Evolutionary conservation across 1,140 invertebrate genomes (phyloP), one percentile per base, ranked within the genome.

Genomic region (Drosophila eugracilis): DNA sequence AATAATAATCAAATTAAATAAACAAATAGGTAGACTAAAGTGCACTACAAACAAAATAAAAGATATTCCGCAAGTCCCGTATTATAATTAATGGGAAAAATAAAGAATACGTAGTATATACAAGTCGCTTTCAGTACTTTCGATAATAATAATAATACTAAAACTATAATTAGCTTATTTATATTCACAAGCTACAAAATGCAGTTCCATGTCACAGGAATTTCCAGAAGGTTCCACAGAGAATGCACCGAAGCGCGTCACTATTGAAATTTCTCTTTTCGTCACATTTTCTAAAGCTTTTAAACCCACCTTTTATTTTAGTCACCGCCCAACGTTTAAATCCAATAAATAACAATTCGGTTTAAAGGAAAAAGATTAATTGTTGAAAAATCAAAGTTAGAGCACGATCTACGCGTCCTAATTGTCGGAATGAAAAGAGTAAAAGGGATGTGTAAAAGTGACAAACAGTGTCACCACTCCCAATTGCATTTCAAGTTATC

Each of bases 1-100:
- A 54, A 67, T 50, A 50, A 30, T 24, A 71, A 41, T 58, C 30
- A 72, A 75, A 47, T 44, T 26, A 67, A 37, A 44, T 47, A 71
- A 67, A 54, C 22, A 47, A 69, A 69, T 54, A 26, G 59, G 65
- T 54, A 26, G 59, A 55, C 44, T 42, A 39, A 47, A 72, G 48
- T 47, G 34, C 15, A 66, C 44, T 36, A 28, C 69, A 60, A 76
- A 58, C 49, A 30, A 41, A 47, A 34, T 37, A 39, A 19, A 41
- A 37, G 28, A 50, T 10, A 14, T n/a, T n/a, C n/a, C n/a, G n/a
- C n/a, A n/a, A n/a, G n/a, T n/a, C n/a, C n/a, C n/a, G n/a, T n/a
- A n/a, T n/a, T n/a, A 37, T 39, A 19, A 15, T 3, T 0, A 4
- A 4, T 15, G 7, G 15, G 1, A 17, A 17, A 4, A 17, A 3